These are phyloP conservation scores for Pampusana beccarii DNA, from an alignment of 2,113 vertebrate genomes.

Conservation along the genomic window DNA sequence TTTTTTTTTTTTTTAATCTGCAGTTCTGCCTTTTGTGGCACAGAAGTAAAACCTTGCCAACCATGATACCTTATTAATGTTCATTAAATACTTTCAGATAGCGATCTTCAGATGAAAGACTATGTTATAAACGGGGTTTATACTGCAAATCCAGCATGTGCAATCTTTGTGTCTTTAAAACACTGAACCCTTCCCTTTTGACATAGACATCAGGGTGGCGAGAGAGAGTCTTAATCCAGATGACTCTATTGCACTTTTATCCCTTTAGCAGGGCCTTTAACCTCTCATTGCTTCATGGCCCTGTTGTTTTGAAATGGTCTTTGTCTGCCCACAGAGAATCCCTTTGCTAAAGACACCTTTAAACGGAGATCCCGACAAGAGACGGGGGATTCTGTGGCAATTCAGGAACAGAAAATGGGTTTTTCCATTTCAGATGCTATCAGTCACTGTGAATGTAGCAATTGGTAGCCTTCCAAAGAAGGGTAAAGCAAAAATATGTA, in stretches of 20 bases:
- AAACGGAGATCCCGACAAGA: not conserved
- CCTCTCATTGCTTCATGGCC: not conserved
- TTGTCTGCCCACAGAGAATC: not conserved
- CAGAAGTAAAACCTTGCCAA: not conserved
- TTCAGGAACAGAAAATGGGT: not conserved
- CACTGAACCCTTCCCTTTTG: not conserved
- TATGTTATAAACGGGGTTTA: not conserved
- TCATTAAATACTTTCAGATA: not conserved
- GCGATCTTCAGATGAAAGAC: not conserved
- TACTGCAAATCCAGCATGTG: constrained; percentile 24
- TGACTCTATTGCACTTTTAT: constrained; percentile 47
- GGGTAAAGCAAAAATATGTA: not conserved
- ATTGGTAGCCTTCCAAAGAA: not conserved
- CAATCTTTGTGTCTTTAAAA: constrained; percentile 33
- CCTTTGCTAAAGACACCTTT: not conserved
- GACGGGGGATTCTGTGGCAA: not conserved
- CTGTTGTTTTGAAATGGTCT: constrained; percentile 5
- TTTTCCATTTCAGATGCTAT: not conserved
- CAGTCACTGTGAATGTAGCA: not conserved
- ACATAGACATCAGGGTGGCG: not conserved
- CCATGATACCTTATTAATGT: not conserved
- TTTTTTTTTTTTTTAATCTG: not conserved
- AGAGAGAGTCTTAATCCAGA: constrained; percentile 42
- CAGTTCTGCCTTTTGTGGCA: not conserved
- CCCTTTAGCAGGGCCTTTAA: constrained; percentile 33